phyloP scores from a whole-genome alignment of 2,797 vertebrate species.

The Toxotes lorentzi region DNA sequence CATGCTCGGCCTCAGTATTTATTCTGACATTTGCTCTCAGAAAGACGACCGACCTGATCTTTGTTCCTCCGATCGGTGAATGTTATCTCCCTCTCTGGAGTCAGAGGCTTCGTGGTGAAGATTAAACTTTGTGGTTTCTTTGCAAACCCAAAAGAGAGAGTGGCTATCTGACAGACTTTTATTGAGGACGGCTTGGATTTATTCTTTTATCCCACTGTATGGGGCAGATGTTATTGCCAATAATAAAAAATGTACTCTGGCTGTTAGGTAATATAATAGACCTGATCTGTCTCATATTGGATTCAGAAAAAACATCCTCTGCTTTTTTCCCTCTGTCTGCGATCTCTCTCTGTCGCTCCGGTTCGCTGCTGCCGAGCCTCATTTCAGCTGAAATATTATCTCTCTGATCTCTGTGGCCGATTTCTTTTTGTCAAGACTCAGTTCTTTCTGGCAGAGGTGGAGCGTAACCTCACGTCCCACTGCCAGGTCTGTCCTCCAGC shows the following conservation, averaged over 20 bases:
- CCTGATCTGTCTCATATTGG: constrained; percentile 52
- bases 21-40: neutral
- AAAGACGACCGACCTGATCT: neutral
- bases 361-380: constrained; percentile 50
- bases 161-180: constrained; percentile 58
- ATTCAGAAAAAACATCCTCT: constrained; percentile 34
- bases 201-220: constrained; percentile 39
- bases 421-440: constrained; percentile 67
- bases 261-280: constrained; percentile 53
- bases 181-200: constrained; percentile 52
- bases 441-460: constrained; percentile 65
- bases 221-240: constrained; percentile 59
- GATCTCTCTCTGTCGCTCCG: constrained; percentile 29
- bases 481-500: constrained; percentile 60
- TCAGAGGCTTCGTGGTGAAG: constrained; percentile 15
- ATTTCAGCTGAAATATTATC: constrained; percentile 75
- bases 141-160: constrained; percentile 33
- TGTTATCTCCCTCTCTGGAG: constrained; percentile 24
- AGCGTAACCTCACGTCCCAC: constrained; percentile 59
- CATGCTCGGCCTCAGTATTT: neutral
- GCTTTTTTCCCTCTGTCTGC: neutral
- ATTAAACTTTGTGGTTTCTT: constrained; percentile 39
- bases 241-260: constrained; percentile 42
- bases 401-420: constrained; percentile 67
- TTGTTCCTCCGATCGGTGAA: constrained; percentile 26